Conservation (phyloP, 2,888 invertebrate species). For the Andrena praecox region DNA sequence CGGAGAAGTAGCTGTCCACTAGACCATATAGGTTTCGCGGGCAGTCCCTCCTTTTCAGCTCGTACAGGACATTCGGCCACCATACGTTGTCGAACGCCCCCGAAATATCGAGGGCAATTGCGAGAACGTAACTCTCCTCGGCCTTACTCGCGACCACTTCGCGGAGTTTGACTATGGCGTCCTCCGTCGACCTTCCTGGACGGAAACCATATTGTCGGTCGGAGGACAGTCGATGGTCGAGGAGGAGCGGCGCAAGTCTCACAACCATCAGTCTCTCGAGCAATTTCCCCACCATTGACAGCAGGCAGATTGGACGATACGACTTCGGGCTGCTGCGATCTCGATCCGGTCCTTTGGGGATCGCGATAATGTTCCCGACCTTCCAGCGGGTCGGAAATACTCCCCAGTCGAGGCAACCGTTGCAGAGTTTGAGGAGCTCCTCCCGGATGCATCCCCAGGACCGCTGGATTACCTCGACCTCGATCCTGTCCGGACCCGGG, state of each 20-base stretch:
- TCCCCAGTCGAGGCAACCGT: background rate
- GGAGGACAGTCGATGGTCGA: background rate
- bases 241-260: conserved; percentile 2
- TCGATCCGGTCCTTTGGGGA: too few species aligned
- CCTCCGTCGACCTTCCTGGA: too few species aligned
- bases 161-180: too few species aligned
- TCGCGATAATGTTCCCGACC: too few species aligned
- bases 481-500: background rate
- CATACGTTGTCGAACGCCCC: background rate
- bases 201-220: too few species aligned
- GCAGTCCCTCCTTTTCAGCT: background rate
- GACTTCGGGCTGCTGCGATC: too few species aligned
- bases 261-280: conserved; percentile 1
- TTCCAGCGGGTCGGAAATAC: background rate
- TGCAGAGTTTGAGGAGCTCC: background rate
- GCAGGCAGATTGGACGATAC: too few species aligned
- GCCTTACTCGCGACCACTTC: too few species aligned
- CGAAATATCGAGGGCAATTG: too few species aligned
- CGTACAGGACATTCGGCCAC: background rate
- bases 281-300: background rate
- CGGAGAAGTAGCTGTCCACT: background rate
- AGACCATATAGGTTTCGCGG: background rate
- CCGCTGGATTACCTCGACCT: background rate
- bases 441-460: background rate
- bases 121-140: too few species aligned